These are phyloP conservation scores for Morpho helenor DNA, from an alignment of 2,888 invertebrate genomes.

Conservation along the genomic window DNA sequence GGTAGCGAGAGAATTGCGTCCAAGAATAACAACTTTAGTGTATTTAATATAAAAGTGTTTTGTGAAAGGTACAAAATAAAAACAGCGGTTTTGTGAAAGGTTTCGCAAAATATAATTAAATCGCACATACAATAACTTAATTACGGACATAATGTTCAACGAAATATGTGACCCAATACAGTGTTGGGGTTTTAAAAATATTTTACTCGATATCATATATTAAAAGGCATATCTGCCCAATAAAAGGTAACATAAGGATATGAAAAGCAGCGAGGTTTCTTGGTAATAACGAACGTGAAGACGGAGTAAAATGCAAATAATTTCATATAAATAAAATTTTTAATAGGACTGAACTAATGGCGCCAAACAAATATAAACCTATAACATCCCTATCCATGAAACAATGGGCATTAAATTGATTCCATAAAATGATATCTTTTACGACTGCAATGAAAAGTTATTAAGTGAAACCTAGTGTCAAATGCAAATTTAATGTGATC, in stretches of 20 bases:
- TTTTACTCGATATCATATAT: slow-evolving; percentile 1
- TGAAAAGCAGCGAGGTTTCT: too few relatives aligned
- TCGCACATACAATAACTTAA: slow-evolving; percentile 30
- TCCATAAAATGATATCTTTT: slow-evolving; percentile 43
- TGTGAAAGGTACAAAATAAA: slow-evolving; percentile 31
- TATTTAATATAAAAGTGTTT: slow-evolving; percentile 25
- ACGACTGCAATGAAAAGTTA: slow-evolving; percentile 28
- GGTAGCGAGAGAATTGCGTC: slow-evolving; percentile 39
- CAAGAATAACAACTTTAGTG: slow-evolving; percentile 39
- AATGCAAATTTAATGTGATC: slow-evolving; percentile 58
- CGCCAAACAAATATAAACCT: slow-evolving; percentile 44
- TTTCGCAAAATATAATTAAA: slow-evolving; percentile 27
- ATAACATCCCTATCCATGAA: slow-evolving; percentile 51
- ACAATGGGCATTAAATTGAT: slow-evolving; percentile 59
- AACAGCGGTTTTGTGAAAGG: slow-evolving; percentile 28
- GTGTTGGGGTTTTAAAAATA: slow-evolving; percentile 3
- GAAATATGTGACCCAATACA: slow-evolving; percentile 14
- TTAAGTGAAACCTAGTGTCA: slow-evolving; percentile 31
- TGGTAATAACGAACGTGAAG: too few relatives aligned
- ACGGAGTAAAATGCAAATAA: too few relatives aligned
- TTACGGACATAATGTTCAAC: slow-evolving; percentile 21
- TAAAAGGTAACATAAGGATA: not conserved
- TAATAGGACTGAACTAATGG: slow-evolving; percentile 24
- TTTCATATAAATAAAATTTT: too few relatives aligned
- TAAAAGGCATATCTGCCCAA: slow-evolving; percentile 1